phyloP scores from a whole-genome alignment of 2,888 invertebrate genomes.

The Pollenia labialis region DNA sequence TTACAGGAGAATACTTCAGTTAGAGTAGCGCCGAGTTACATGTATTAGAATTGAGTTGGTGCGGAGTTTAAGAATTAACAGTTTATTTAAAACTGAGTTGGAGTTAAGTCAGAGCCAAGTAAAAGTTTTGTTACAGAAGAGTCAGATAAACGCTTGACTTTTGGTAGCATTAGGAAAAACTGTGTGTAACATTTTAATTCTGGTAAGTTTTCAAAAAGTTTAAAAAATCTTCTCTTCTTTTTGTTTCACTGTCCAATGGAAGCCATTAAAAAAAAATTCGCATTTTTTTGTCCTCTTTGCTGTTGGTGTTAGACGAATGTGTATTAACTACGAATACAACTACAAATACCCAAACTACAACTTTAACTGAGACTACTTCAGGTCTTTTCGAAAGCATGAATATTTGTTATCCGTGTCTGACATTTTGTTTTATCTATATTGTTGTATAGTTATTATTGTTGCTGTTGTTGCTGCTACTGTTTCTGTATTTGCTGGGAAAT shows the following conservation, averaged over 20 bases:
- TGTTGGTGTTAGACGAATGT: conserved; percentile 58
- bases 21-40: too few relatives aligned
- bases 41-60: too few relatives aligned
- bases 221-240: too few relatives aligned
- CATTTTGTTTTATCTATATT: conserved; percentile 69
- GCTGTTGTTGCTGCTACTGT: conserved; percentile 57
- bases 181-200: too few relatives aligned
- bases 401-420: conserved; percentile 70
- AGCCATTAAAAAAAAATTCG: conserved; percentile 17
- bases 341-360: background rate
- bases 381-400: conserved; percentile 9
- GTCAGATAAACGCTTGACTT: too few relatives aligned
- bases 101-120: too few relatives aligned
- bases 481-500: conserved; percentile 76
- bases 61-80: too few relatives aligned
- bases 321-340: conserved; percentile 10
- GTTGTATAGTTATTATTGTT: conserved; percentile 56
- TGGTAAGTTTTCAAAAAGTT: background rate
- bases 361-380: conserved; percentile 12
- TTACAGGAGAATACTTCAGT: too few relatives aligned
- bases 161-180: too few relatives aligned
- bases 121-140: too few relatives aligned
- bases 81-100: too few relatives aligned
- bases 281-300: background rate
- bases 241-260: conserved; percentile 53